Evolutionary conservation across 1,140 invertebrate species (phyloP), one percentile per base, ranked within the genome.

Genomic region (Drosophila ogumai): DNA sequence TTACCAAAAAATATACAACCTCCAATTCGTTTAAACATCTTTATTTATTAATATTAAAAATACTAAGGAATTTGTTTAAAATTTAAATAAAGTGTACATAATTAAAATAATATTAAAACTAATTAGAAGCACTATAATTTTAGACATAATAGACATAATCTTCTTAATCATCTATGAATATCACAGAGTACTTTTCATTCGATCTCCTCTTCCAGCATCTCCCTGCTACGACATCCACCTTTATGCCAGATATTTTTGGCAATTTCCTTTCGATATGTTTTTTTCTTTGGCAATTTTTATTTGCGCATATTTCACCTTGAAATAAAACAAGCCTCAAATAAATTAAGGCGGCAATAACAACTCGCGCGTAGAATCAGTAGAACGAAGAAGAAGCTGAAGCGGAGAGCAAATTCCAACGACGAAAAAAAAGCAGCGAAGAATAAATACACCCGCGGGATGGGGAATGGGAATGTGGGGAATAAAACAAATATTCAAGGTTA

Each of bases 261-360:
- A 54, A 78, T 65, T 79, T 79, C 49, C 75, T 73, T 64, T 72
- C 76, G 55, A 72, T 71, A 73, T 64, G 19, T 54, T 22, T n/a
- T 78, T 66, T 46, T 65, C 43, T 76, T 25, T 40, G 13, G 50
- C 58, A 54, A 72, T 81, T 87, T 88, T 88, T 72, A 72, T 72
- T 72, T 80, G 85, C 85, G 74, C 68, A 90, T 81, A 79, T 73
- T 88, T 88, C 85, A 88, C 85, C 85, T 88, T 88, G 85, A 88
- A 88, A 85, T 67, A 79, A 75, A 81, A 81, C 81, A 72, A 85
- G 85, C 85, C 66, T 79, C 73, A 88, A 85, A 90, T 90, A 90
- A 88, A 88, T 88, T 84, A 75, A 88, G 73, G 41, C 65, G 65
- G 44, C 72, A 74, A 55, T 58, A 77, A 67, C 58, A 76, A 77